phyloP scores from a whole-genome alignment of 2,797 vertebrate species.

The Acanthurus leucopareius region DNA sequence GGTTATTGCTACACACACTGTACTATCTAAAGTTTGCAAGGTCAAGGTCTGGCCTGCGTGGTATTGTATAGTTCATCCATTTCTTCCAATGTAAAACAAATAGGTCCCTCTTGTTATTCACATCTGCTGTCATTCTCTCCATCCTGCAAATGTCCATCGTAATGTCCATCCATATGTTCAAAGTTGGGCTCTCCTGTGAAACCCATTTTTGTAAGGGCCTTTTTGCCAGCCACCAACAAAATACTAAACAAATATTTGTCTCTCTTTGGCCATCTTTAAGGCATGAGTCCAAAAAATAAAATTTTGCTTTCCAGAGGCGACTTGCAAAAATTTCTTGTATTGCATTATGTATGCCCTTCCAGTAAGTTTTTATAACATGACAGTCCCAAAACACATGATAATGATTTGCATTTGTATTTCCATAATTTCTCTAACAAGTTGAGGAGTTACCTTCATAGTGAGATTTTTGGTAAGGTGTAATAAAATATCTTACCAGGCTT shows the following conservation, averaged over 20 bases:
- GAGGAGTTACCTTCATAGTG: too few species aligned
- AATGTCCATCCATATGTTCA: constrained; percentile 5
- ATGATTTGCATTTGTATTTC: too few species aligned
- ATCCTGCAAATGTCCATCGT: constrained; percentile 8
- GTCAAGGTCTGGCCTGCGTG: too few species aligned
- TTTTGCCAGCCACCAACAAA: neutral
- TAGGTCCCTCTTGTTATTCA: neutral
- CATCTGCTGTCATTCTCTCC: neutral
- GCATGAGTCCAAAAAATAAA: neutral
- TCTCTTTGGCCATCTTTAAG: neutral
- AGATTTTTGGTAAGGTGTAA: too few species aligned
- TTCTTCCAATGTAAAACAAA: too few species aligned
- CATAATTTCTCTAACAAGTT: too few species aligned
- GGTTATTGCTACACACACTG: too few species aligned
- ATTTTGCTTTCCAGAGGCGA: neutral
- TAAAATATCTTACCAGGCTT: constrained; percentile 18
- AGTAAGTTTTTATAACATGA: neutral
- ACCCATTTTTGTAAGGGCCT: neutral
- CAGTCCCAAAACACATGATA: too few species aligned
- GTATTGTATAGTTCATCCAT: too few species aligned
- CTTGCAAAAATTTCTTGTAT: neutral
- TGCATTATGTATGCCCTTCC: neutral
- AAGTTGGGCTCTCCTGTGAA: neutral
- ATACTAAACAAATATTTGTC: neutral
- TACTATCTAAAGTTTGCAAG: too few species aligned